These are phyloP conservation scores for Heteromyza rotundicornis DNA, from an alignment of 2,888 invertebrate genomes.

Conservation along the genomic window DNA sequence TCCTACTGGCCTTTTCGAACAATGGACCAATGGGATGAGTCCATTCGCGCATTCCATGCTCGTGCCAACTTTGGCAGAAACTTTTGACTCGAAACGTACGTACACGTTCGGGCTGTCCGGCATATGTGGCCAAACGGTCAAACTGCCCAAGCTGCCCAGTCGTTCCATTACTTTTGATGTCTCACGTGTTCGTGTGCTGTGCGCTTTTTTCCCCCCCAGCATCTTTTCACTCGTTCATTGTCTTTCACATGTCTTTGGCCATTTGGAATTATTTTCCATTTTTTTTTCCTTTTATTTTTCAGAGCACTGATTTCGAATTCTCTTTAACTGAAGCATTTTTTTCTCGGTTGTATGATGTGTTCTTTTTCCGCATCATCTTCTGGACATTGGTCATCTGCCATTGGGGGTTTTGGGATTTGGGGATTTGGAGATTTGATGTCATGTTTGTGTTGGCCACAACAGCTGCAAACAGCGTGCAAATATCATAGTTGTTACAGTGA, in stretches of 20 bases:
- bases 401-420: conserved; percentile 32
- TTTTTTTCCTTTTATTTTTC: not conserved
- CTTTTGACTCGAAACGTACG: not conserved
- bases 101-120: not conserved
- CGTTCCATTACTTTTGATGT: not conserved
- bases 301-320: not conserved
- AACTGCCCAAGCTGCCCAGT: not conserved
- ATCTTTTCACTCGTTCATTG: not conserved
- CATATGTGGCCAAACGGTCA: not conserved
- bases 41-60: no score
- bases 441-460: conserved; percentile 31
- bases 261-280: not conserved
- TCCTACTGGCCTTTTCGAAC: no score
- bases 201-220: not conserved
- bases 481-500: not conserved
- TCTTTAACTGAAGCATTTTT: not conserved
- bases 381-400: not conserved
- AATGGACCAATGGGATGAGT: no score
- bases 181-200: not conserved
- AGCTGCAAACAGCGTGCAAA: no score
- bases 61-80: not conserved
- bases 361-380: not conserved
- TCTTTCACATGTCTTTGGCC: not conserved
- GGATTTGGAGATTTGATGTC: conserved; percentile 38
- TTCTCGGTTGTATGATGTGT: not conserved